Base-by-base conservation (phyloP, 2,888 invertebrate genomes). In the Oscheius myriophilus region DNA sequence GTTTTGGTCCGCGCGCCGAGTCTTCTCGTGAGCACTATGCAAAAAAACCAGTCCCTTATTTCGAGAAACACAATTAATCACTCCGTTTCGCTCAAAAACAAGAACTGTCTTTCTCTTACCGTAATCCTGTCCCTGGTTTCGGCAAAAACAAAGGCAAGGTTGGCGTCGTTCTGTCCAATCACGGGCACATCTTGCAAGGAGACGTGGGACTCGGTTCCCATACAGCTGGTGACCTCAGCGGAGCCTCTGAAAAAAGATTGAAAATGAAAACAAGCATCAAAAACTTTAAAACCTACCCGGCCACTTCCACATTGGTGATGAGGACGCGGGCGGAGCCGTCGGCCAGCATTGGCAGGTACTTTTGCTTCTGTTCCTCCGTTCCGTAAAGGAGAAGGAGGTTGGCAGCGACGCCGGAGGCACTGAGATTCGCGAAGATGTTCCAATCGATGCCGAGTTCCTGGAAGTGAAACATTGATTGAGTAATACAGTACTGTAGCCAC, bases 121-220 rank as follows among this genome's bases (percentile, higher is more conserved):
- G 61, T 46, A 46, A 26, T 46, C 21, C 49, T 14, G 16, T 70
- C 62, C 52, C 59, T 61, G 53, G 57, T 64, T 49, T 76, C 73
- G 4, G 80, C 83, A 58, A 86, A 82, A 43, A 83, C 73, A 39
- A 86, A 55, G 63, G 82, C 79, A 52, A 86, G 62, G 59, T 86
- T 82, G 11, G 86, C 79, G 46, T 79, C 74, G 26, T 73, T 72
- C 1, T 79, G 81, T 59, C 81, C 82, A 16, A 84, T 65, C 12
- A 77, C 69, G 42, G 69, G 53, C 6, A 71, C 26, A 39, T 71
- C 69, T 39, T 71, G 57, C n/a, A 83, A 82, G 62, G 79, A 76
- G 4, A 71, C 21, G 41, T 52, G 51, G 11, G 51, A 46, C 12
- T 57, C 21, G 16, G 42, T 26, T n/a, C 66, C 66, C 12, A 53